phyloP scores from a whole-genome alignment of 1,140 invertebrate species.

The Manduca sexta region DNA sequence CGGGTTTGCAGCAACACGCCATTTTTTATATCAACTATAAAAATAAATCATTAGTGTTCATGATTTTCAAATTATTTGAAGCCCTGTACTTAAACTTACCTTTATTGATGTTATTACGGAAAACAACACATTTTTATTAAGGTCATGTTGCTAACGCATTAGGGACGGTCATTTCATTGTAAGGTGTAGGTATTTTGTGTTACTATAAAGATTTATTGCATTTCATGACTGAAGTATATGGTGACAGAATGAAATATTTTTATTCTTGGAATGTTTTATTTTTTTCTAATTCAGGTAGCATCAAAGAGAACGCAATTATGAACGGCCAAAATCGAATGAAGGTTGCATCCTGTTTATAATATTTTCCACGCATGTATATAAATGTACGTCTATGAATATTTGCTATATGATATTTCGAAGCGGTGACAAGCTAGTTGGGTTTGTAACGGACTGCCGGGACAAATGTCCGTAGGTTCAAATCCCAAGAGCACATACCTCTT shows the following conservation, averaged over 20 bases:
- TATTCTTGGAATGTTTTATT: constrained; percentile 9
- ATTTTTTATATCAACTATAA: constrained; percentile 20
- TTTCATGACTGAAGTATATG: constrained; percentile 1
- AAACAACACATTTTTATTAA: constrained; percentile 15
- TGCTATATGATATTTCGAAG: no score
- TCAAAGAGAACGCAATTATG: no score
- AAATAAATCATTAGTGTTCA: background rate
- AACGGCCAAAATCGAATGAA: no score
- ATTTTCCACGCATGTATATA: no score
- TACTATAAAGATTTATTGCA: background rate
- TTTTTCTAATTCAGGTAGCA: background rate
- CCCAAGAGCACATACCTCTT: no score
- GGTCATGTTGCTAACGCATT: constrained; percentile 13
- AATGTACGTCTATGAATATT: no score
- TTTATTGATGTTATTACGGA: constrained; percentile 7
- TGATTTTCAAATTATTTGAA: no score
- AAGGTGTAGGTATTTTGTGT: background rate
- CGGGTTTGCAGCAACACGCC: constrained; percentile 54
- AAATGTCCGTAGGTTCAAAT: no score
- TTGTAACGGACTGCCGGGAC: no score
- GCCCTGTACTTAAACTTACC: background rate
- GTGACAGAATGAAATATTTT: constrained; percentile 6
- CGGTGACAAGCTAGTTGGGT: no score
- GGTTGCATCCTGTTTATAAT: no score
- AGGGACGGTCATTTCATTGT: background rate